phyloP scores from a whole-genome alignment of 2,888 invertebrate species.

The Steinernema hermaphroditum region DNA sequence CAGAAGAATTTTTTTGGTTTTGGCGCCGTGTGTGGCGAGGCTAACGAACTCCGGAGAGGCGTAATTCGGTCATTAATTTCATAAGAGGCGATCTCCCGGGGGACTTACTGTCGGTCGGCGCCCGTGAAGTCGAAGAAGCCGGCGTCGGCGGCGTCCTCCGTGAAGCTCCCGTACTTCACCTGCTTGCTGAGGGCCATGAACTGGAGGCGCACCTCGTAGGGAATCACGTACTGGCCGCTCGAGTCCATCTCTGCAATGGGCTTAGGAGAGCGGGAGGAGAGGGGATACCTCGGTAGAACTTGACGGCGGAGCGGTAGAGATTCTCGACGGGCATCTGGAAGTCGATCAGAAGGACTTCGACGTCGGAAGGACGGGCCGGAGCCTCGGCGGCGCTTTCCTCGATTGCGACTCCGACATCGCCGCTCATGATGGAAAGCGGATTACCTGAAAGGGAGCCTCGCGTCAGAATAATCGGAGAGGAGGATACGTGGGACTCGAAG shows the following conservation, averaged over 20 bases:
- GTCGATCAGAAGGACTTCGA: not conserved
- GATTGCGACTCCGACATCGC: conserved; percentile 5
- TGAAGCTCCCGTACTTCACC: conserved; percentile 50
- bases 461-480: no score
- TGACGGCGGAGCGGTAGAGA: conserved; percentile 83
- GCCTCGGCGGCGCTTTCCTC: not conserved
- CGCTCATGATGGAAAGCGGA: not conserved
- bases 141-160: conserved; percentile 47
- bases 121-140: conserved; percentile 28
- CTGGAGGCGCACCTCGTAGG: conserved; percentile 58
- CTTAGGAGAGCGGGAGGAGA: no score
- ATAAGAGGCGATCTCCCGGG: not conserved
- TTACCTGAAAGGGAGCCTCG: not conserved
- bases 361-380: not conserved
- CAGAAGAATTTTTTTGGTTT: not conserved
- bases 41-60: not conserved
- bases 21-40: not conserved
- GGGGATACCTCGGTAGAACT: conserved; percentile 97
- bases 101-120: conserved; percentile 15
- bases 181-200: conserved; percentile 61
- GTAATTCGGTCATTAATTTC: conserved; percentile 4
- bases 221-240: conserved; percentile 51
- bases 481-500: not conserved
- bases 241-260: conserved; percentile 52
- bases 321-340: conserved; percentile 71